A percentile compares a stretch with the other conserved stretches of the same genome.
These are phyloP conservation scores for Phytoseiulus persimilis DNA, from an alignment of 2,888 invertebrate species.

Conservation along the genomic window DNA sequence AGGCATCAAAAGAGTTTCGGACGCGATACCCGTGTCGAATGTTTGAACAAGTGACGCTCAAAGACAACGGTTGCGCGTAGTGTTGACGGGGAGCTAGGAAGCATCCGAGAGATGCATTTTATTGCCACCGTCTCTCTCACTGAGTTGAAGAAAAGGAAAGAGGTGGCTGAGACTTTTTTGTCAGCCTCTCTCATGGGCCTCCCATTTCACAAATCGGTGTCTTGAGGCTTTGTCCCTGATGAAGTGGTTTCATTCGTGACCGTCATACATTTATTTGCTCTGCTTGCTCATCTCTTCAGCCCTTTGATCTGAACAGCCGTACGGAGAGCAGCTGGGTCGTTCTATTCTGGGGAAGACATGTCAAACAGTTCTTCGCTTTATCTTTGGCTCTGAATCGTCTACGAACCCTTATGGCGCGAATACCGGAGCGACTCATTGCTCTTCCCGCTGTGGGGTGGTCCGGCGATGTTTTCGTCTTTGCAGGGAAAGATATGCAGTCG, in stretches of 20 bases:
- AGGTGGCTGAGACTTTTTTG: background rate
- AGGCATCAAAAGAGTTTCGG: no score
- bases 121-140: background rate
- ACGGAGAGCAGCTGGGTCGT: background rate
- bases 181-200: background rate
- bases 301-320: background rate
- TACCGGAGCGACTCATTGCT: background rate
- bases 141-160: background rate
- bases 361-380: background rate
- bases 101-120: background rate
- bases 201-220: background rate
- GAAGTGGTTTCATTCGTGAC: constrained; percentile 5
- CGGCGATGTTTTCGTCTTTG: no score
- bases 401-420: background rate
- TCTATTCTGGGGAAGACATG: background rate
- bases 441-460: no score
- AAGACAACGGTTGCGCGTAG: no score
- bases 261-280: background rate
- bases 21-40: background rate
- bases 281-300: background rate
- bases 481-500: no score
- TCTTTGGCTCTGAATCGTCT: background rate
- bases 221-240: background rate
- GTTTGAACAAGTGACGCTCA: background rate
- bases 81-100: background rate